A percentile compares a stretch with the other conserved stretches of the same genome.
phyloP scores from a whole-genome alignment of 2,888 invertebrate species.

The Dynastes maya region DNA sequence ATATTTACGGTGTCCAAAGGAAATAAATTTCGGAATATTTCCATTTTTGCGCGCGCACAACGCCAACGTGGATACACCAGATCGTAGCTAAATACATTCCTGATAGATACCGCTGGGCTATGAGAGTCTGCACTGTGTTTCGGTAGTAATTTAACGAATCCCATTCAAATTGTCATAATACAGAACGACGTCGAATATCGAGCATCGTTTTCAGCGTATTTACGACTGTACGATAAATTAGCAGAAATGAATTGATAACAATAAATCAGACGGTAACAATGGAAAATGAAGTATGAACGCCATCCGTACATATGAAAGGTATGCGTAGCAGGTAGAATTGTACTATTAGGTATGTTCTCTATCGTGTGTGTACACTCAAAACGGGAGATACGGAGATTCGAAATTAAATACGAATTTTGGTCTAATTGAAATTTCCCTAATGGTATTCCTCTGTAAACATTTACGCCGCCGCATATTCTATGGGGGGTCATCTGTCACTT shows the following conservation, averaged over 20 bases:
- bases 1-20: constrained; percentile 13
- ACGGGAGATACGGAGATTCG: constrained; percentile 28
- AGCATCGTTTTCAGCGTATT: constrained; percentile 44
- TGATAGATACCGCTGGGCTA: not conserved
- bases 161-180: constrained; percentile 48
- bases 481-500: constrained; percentile 70
- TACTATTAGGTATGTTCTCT: not conserved
- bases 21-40: constrained; percentile 21
- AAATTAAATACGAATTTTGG: constrained; percentile 53
- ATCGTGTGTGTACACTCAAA: constrained; percentile 5
- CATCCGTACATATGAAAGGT: constrained; percentile 12
- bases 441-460: constrained; percentile 70
- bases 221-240: constrained; percentile 49
- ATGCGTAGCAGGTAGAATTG: too few relatives aligned
- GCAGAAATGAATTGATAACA: constrained; percentile 47
- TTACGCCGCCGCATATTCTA: constrained; percentile 60
- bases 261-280: constrained; percentile 50
- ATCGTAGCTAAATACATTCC: constrained; percentile 14
- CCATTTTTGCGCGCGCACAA: constrained; percentile 1
- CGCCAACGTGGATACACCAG: not conserved
- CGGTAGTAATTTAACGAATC: constrained; percentile 39
- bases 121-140: not conserved
- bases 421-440: constrained; percentile 71
- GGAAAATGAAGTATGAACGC: constrained; percentile 48
- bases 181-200: constrained; percentile 42